Evolutionary conservation across 2,888 invertebrate species (phyloP).

Genomic region (Anarsia innoxiella): DNA sequence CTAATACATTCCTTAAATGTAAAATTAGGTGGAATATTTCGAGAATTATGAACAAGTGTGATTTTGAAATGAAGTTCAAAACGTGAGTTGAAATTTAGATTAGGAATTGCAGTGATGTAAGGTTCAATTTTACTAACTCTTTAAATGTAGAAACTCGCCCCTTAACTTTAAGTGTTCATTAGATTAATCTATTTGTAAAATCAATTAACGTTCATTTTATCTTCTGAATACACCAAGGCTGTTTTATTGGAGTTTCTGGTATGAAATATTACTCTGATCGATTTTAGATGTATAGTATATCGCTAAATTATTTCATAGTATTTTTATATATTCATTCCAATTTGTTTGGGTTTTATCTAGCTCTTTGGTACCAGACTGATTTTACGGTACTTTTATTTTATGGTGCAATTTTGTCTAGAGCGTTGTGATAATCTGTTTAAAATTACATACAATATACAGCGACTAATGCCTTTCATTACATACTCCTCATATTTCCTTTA

Average conservation of each 20-base stretch:
- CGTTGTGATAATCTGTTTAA: slow-evolving; percentile 75
- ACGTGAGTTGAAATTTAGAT: slow-evolving; percentile 48
- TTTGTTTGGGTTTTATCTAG: slow-evolving; percentile 61
- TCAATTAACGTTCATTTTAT: slow-evolving; percentile 52
- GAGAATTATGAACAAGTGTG: slow-evolving; percentile 46
- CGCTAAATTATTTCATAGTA: slow-evolving; percentile 73
- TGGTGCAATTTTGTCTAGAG: slow-evolving; percentile 75
- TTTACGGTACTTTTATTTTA: slow-evolving; percentile 74
- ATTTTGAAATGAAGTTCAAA: slow-evolving; percentile 65
- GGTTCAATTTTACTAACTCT: slow-evolving; percentile 60
- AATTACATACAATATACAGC: slow-evolving; percentile 70
- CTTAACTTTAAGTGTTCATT: slow-evolving; percentile 71
- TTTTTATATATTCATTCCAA: slow-evolving; percentile 73
- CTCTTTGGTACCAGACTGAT: slow-evolving; percentile 74
- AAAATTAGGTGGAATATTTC: slow-evolving; percentile 38
- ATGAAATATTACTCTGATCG: slow-evolving; percentile 55
- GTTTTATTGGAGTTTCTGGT: slow-evolving; percentile 59
- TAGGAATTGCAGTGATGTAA: slow-evolving; percentile 51
- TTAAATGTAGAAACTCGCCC: slow-evolving; percentile 51
- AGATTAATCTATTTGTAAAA: slow-evolving; percentile 61
- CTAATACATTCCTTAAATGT: slow-evolving; percentile 61
- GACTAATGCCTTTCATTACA: too few relatives aligned
- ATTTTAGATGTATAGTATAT: slow-evolving; percentile 56
- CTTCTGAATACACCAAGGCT: slow-evolving; percentile 56
- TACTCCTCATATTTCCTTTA: too few relatives aligned